Evolutionary conservation across 2,113 vertebrate genomes (phyloP), one percentile per base, ranked within the genome.

Genomic region (Podarcis cretensis): DNA sequence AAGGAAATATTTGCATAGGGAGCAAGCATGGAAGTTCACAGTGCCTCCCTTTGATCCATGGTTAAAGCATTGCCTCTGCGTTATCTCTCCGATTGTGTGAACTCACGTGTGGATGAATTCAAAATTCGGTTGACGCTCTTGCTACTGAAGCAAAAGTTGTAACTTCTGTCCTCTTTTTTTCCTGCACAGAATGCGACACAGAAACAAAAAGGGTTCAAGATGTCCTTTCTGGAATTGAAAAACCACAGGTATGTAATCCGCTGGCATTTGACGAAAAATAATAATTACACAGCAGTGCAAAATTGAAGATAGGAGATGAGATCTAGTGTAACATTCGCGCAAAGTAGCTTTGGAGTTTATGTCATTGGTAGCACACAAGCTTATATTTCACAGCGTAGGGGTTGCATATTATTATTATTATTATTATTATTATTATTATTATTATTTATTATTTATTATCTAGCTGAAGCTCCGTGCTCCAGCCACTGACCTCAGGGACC

Each of bases 191-290:
- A 95, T 98, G 98, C 94, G 98, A 99, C 94, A 97, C 98, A 85
- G 99, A 99, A 96, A 97, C 97, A 85, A 99, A 99, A 95, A 98
- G 98, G 75, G 96, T 99, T 95, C 98, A 99, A 96, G 98, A 99
- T 94, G 95, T 99, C 97, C 97, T 99, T 96, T 99, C 98, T 89
- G 97, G 98, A 95, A 99, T 99, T 95, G 98, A 99, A 95, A 99
- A 98, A 95, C 98, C 98, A 96, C 98, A 98, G 98, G 99, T 99
- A 96, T 81, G 98, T 98, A 93, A 96, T 95, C 83, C 48, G 57
- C 59, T 91, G 78, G 3, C 12, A 14, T 85, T 14, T 32, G 13
- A 18, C 32, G 10, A 54, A 54, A 54, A 54, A 54, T 74, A 3
- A 5, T 54, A 6, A 1, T 69, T 71, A 9, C 89, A 90, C 32